Evolutionary conservation across 2,797 vertebrate species (phyloP).

Genomic region (Sebastes reedi): DNA sequence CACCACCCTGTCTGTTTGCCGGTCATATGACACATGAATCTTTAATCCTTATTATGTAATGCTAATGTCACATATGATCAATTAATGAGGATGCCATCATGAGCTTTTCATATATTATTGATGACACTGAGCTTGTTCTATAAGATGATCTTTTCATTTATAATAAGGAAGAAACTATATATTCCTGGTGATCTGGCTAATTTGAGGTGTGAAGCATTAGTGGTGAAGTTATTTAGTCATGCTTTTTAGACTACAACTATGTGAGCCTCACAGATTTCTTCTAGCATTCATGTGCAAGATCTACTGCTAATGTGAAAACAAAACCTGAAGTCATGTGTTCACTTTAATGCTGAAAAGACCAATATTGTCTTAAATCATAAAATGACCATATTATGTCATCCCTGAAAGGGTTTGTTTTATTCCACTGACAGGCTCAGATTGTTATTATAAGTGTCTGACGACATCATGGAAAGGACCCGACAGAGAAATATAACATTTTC

Average conservation of each 20-base stretch:
- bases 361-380: too few relatives aligned
- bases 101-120: constrained; percentile 51
- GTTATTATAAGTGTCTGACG: too few relatives aligned
- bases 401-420: too few relatives aligned
- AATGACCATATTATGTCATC: too few relatives aligned
- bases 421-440: too few relatives aligned
- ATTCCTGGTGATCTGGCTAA: background rate
- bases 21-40: constrained; percentile 51
- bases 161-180: background rate
- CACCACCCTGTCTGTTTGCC: background rate
- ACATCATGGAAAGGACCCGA: too few relatives aligned
- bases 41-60: constrained; percentile 58
- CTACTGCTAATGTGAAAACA: background rate
- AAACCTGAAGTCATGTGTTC: background rate
- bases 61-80: constrained; percentile 52
- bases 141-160: background rate
- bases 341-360: background rate
- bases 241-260: background rate
- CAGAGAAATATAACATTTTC: too few relatives aligned
- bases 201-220: background rate
- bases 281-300: background rate
- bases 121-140: constrained; percentile 21
- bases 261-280: background rate
- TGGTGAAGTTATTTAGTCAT: background rate
- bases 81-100: constrained; percentile 58